Evolutionary conservation across 2,797 vertebrate species (phyloP).

Genomic region (Gadopsis bispinosus): DNA sequence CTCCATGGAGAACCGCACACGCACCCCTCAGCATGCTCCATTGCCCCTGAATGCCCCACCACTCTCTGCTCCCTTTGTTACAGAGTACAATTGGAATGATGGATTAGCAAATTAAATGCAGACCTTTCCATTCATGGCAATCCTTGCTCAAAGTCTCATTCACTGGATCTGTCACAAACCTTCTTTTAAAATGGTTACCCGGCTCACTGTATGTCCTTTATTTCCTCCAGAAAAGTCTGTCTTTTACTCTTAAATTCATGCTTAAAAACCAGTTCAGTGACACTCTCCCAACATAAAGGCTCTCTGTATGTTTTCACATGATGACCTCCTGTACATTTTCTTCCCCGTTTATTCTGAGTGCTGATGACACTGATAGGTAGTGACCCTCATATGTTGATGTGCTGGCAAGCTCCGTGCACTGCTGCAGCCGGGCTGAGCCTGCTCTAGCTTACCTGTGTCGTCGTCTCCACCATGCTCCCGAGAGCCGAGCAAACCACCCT

Average conservation of each 20-base stretch:
- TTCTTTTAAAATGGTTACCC: conserved; percentile 57
- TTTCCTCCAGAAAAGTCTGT: conserved; percentile 42
- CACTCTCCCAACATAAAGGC: conserved; percentile 35
- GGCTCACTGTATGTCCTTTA: conserved; percentile 49
- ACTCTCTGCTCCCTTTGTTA: conserved; percentile 78
- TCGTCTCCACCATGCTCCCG: conserved; percentile 45
- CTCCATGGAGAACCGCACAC: conserved; percentile 75
- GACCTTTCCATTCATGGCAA: conserved; percentile 77
- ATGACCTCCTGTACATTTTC: conserved; percentile 61
- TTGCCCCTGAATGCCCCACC: conserved; percentile 78
- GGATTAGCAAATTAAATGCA: conserved; percentile 84
- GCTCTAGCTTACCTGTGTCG: conserved; percentile 57
- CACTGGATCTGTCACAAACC: conserved; percentile 61
- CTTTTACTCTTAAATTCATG: conserved; percentile 34
- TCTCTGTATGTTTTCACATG: conserved; percentile 61
- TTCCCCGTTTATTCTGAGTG: conserved; percentile 39
- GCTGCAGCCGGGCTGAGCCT: conserved; percentile 51
- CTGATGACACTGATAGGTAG: conserved; percentile 66
- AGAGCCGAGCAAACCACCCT: conserved; percentile 41
- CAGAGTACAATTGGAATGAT: conserved; percentile 78
- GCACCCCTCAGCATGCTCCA: conserved; percentile 77
- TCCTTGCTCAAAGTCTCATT: conserved; percentile 69
- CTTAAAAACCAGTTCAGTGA: conserved; percentile 8
- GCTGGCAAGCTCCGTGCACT: conserved; percentile 55
- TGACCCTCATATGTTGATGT: conserved; percentile 62